These are phyloP conservation scores for Ophiodon elongatus DNA, from an alignment of 2,113 vertebrate genomes.

Conservation along the genomic window DNA sequence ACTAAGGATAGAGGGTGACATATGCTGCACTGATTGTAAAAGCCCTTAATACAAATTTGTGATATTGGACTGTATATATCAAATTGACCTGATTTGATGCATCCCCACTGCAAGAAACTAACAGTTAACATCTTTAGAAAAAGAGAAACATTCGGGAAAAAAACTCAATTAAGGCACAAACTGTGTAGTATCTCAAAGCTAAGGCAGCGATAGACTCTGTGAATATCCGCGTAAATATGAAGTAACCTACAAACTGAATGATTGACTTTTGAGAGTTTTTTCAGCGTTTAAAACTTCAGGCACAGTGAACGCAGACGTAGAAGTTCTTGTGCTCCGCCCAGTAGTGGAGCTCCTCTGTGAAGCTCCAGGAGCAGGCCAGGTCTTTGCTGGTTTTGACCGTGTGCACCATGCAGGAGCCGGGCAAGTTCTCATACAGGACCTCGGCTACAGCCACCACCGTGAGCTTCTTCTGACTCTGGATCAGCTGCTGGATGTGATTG, in stretches of 20 bases:
- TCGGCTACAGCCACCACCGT: conserved; percentile 65
- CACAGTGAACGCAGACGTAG: conserved; percentile 81
- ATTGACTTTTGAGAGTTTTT: neutral
- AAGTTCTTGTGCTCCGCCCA: conserved; percentile 80
- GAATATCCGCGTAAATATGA: conserved; percentile 20
- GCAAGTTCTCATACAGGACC: conserved; percentile 74
- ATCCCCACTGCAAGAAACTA: neutral
- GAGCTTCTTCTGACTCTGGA: conserved; percentile 77
- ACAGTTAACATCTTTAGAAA: neutral
- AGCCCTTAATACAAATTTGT: neutral
- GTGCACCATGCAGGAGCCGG: conserved; percentile 77
- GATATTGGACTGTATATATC: neutral
- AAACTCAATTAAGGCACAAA: conserved; percentile 7
- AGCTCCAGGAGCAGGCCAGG: conserved; percentile 79
- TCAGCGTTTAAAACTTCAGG: conserved; percentile 55
- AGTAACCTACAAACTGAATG: neutral
- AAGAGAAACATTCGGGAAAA: neutral
- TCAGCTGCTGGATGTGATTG: conserved; percentile 72
- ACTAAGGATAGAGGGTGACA: too few relatives aligned
- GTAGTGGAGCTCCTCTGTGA: conserved; percentile 80
- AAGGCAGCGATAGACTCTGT: conserved; percentile 2
- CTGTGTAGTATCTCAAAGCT: neutral
- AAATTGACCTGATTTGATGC: neutral
- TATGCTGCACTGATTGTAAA: neutral
- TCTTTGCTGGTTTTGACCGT: conserved; percentile 76